A percentile compares a stretch with the other conserved stretches of the same genome.
These are phyloP conservation scores for Epinephelus coioides DNA, from an alignment of 2,797 vertebrate species.

Conservation along the genomic window DNA sequence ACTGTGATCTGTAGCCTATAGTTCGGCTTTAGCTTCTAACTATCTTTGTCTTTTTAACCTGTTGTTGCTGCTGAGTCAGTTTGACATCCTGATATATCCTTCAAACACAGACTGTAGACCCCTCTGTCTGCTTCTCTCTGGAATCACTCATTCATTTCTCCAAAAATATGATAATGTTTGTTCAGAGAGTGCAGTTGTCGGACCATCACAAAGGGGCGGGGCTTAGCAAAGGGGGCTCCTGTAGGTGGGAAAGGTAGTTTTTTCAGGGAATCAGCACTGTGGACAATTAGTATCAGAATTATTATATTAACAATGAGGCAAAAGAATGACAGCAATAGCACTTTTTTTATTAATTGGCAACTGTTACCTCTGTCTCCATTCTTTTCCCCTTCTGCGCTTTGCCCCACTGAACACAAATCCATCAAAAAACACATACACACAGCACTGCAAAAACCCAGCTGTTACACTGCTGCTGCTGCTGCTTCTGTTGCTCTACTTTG, in stretches of 20 bases:
- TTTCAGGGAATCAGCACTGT: not conserved
- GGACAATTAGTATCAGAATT: not conserved
- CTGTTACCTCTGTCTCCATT: not conserved
- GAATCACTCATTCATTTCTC: no score
- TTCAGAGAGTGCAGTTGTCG: no score
- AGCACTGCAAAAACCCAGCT: constrained; percentile 44
- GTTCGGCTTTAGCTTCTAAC: no score
- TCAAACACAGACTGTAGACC: no score
- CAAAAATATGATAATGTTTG: no score
- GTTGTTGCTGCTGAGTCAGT: no score
- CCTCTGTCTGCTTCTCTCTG: no score
- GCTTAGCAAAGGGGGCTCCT: not conserved
- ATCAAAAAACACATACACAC: constrained; percentile 14
- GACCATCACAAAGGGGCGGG: no score
- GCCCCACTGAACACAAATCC: constrained; percentile 4
- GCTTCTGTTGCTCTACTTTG: constrained; percentile 64
- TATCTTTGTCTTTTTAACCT: no score
- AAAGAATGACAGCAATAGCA: not conserved
- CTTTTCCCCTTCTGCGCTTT: not conserved
- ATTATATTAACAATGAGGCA: not conserved
- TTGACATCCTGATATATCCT: no score
- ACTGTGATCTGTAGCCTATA: no score
- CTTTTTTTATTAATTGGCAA: constrained; percentile 2
- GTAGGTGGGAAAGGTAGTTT: not conserved
- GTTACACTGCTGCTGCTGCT: constrained; percentile 46